Base-by-base conservation (phyloP, 2,113 vertebrate species). In the Cariama cristata region DNA sequence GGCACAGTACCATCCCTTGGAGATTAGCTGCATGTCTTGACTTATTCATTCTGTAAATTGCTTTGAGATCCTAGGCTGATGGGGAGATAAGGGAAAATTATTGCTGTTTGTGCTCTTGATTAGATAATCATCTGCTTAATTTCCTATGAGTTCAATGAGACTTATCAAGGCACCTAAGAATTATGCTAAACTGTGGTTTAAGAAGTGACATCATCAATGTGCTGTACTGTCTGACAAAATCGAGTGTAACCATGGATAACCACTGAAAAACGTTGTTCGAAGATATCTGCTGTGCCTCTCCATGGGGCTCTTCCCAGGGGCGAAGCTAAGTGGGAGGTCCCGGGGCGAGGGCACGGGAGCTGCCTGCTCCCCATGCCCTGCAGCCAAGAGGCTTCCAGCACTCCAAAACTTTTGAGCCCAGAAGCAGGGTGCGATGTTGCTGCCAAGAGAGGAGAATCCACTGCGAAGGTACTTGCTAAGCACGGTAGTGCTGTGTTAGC, bases 121-220 rank as follows among this genome's bases (percentile, higher is more conserved):
- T 96, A 97, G 95, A 97, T 97, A 96, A 95, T 97, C 83, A 97
- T 97, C 96, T 95, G 79, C 93, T 97, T 97, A 95, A 96, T 94
- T 97, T 97, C 96, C 96, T 97, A 96, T 79, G 94, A 96, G 94
- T 92, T 97, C 97, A 95, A 72, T 91, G 94, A 95, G 76, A 92
- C 18, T 89, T 86, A 74, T 45, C 71, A 86, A 79, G 91, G 80
- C 69, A 96, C 96, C 94, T 66, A 74, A 94, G 86, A 96, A 93
- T 94, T 96, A 96, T 96, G 84, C 84, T 95, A 75, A 95, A 62
- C 58, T 79, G 89, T 75, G 96, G 91, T 91, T 95, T 79, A 62
- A 84, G 76, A 60, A 91, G 56, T 95, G 94, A 91, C 95, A 95
- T 96, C 97, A 97, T 35, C 52, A 22, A 32, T 22, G 52, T 21